Conservation (phyloP, 2,888 invertebrate species). For the Athalia circularis region DNA sequence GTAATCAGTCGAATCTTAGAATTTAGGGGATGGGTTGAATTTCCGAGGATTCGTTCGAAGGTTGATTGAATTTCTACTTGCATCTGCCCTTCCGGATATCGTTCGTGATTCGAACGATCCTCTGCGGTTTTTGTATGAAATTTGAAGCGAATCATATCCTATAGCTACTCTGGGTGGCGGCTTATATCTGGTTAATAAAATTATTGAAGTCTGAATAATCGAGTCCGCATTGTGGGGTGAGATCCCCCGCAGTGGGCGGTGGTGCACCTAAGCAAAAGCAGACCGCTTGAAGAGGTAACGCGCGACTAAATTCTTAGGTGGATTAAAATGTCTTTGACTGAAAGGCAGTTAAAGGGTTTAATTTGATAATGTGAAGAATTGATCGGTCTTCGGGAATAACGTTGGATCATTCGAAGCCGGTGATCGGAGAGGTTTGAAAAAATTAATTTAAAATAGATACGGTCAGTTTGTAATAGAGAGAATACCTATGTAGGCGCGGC, state of each 20-base stretch:
- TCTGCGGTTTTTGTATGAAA: no score
- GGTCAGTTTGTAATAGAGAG: neutral
- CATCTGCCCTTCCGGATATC: no score
- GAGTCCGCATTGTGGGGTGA: constrained; percentile 48
- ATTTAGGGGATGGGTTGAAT: no score
- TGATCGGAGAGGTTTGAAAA: neutral
- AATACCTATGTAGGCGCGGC: constrained; percentile 49
- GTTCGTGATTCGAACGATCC: no score
- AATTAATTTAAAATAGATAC: constrained; percentile 17
- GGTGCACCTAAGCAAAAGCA: constrained; percentile 51
- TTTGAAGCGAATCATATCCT: no score
- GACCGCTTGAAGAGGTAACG: constrained; percentile 31
- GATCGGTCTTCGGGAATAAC: neutral
- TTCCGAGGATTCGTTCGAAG: no score
- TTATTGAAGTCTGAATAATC: constrained; percentile 31
- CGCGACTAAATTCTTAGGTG: constrained; percentile 29
- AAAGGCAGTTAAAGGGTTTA: no score
- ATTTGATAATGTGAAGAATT: no score
- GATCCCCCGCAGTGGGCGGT: constrained; percentile 60
- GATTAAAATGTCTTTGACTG: constrained; percentile 14
- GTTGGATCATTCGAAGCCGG: neutral
- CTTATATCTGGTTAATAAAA: neutral
- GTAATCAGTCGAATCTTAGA: no score
- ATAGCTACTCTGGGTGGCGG: no score
- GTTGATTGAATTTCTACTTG: no score